These are phyloP conservation scores for Ochropleura plecta DNA, from an alignment of 2,888 invertebrate genomes.

Conservation along the genomic window DNA sequence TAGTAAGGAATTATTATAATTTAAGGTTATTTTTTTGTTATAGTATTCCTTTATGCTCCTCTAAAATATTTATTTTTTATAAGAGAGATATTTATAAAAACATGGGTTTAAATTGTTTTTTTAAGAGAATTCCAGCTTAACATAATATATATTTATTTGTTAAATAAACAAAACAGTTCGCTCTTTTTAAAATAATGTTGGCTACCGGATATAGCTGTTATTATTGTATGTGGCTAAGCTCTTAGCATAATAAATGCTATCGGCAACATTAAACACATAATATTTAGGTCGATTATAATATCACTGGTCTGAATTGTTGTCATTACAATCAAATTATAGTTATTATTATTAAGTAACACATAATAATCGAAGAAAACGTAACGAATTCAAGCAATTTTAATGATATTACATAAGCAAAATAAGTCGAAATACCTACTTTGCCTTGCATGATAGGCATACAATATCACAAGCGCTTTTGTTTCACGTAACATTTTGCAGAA, in stretches of 20 bases:
- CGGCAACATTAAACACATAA: conserved; percentile 14
- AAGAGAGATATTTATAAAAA: too few species aligned
- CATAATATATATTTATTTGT: not conserved
- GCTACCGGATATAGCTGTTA: conserved; percentile 8
- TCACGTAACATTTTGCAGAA: conserved; percentile 22
- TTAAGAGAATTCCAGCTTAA: too few species aligned
- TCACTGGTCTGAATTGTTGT: conserved; percentile 39
- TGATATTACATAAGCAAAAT: conserved; percentile 38
- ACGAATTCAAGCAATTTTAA: conserved; percentile 35
- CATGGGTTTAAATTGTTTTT: too few species aligned
- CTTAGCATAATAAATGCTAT: conserved; percentile 10
- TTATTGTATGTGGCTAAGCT: not conserved
- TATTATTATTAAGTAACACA: conserved; percentile 46
- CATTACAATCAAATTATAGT: conserved; percentile 42
- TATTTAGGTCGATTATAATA: conserved; percentile 41
- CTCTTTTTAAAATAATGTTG: not conserved
- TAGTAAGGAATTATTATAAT: too few species aligned
- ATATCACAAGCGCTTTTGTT: conserved; percentile 28
- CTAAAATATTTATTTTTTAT: too few species aligned
- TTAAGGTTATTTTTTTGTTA: too few species aligned
- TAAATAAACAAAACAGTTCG: not conserved
- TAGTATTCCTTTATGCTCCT: too few species aligned
- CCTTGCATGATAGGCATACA: conserved; percentile 15
- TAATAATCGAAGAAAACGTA: conserved; percentile 41
- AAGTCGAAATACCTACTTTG: conserved; percentile 31